A percentile compares a stretch with the other conserved stretches of the same genome.
Evolutionary conservation across 2,888 invertebrate species (phyloP).

Genomic region (Calameuta idolon): DNA sequence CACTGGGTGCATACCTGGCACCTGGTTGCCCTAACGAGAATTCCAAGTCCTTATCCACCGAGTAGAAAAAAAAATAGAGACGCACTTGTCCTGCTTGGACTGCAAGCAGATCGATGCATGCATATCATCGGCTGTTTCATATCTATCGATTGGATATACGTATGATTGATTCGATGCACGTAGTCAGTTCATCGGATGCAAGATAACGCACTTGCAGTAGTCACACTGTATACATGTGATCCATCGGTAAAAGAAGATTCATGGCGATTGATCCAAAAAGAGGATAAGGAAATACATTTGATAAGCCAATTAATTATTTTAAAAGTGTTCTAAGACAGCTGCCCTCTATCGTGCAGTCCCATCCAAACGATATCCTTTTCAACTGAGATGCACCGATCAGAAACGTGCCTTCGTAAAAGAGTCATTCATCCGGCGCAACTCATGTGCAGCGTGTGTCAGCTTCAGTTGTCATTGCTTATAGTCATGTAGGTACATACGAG

Average conservation of each 20-base stretch:
- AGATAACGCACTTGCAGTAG: not conserved
- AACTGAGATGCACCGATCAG: not conserved
- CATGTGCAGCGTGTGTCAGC: not conserved
- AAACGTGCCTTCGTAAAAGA: not conserved
- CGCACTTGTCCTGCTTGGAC: not conserved
- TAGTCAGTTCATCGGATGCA: constrained; percentile 5
- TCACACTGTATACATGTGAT: not conserved
- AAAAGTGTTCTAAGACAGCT: not conserved
- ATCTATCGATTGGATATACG: constrained; percentile 5
- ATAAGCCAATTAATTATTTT: not conserved
- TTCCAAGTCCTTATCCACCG: not conserved
- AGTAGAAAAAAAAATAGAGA: not conserved
- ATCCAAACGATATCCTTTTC: not conserved
- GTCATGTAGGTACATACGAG: not conserved
- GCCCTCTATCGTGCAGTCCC: not conserved
- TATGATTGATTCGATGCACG: constrained; percentile 11
- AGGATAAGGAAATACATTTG: too few species aligned
- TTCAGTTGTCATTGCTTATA: not conserved
- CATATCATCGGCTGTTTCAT: constrained; percentile 5
- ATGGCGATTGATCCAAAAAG: not conserved
- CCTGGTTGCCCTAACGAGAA: constrained; percentile 33
- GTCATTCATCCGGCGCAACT: not conserved
- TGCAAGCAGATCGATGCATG: not conserved
- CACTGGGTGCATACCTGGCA: constrained; percentile 29
- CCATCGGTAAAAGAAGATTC: not conserved